Evolutionary conservation across 2,113 vertebrate genomes (phyloP).

Genomic region (Crotophaga sulcirostris): DNA sequence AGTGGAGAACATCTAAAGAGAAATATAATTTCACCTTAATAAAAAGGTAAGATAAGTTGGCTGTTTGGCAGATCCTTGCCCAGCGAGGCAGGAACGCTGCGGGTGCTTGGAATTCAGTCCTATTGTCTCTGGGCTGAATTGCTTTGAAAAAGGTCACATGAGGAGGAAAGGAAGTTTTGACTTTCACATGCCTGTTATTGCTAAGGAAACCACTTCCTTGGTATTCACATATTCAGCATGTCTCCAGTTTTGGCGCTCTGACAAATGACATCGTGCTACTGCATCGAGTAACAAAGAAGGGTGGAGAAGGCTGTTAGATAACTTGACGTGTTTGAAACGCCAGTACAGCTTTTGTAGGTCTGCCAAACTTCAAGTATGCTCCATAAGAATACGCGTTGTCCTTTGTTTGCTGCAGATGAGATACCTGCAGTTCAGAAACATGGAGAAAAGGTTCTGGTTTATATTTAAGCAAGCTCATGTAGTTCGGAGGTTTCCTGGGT

Average conservation of each 20-base stretch:
- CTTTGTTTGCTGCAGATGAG: background rate
- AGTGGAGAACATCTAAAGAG: constrained; percentile 6
- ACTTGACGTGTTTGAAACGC: constrained; percentile 21
- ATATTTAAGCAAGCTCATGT: constrained; percentile 18
- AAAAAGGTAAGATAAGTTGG: constrained; percentile 64
- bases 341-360: background rate
- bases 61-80: constrained; percentile 49
- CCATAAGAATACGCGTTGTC: background rate
- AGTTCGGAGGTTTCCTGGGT: background rate
- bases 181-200: constrained; percentile 82
- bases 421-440: constrained; percentile 25
- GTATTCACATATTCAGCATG: constrained; percentile 77
- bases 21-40: constrained; percentile 56
- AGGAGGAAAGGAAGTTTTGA: constrained; percentile 82
- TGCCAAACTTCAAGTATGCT: background rate
- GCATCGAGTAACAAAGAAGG: constrained; percentile 63
- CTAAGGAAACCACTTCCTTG: constrained; percentile 80
- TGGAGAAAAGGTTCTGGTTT: constrained; percentile 6
- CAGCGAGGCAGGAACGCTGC: constrained; percentile 57
- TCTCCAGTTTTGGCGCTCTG: constrained; percentile 65
- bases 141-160: constrained; percentile 80
- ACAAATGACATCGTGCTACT: constrained; percentile 65
- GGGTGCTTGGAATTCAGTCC: constrained; percentile 76
- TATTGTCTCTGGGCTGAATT: constrained; percentile 76
- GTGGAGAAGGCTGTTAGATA: constrained; percentile 51